These are phyloP conservation scores for Rhagium mordax DNA, from an alignment of 2,888 invertebrate species.

Conservation along the genomic window DNA sequence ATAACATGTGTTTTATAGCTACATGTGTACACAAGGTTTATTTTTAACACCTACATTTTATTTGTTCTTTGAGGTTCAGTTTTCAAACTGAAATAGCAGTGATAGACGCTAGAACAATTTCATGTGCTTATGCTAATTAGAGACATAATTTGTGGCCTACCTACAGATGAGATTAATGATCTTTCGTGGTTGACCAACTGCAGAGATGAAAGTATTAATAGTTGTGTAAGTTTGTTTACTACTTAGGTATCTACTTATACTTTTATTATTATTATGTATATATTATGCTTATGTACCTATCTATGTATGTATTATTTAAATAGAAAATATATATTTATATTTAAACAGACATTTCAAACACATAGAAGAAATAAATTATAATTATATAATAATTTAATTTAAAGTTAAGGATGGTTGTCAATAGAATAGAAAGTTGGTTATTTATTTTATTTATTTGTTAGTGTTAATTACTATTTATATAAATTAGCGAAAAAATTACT, in stretches of 20 bases:
- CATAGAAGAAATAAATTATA: too few species aligned
- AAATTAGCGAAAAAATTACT: too few species aligned
- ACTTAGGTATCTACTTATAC: neutral
- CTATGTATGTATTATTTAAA: too few species aligned
- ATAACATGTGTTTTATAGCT: constrained; percentile 23
- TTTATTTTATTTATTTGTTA: neutral
- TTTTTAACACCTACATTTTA: constrained; percentile 44
- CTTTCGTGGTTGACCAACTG: constrained; percentile 9
- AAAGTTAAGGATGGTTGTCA: neutral
- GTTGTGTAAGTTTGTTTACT: constrained; percentile 13
- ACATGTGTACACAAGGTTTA: constrained; percentile 35
- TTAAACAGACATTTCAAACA: too few species aligned
- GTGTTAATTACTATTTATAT: too few species aligned
- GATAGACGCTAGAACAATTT: constrained; percentile 23
- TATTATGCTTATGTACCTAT: too few species aligned
- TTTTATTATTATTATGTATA: too few species aligned
- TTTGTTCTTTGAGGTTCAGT: constrained; percentile 41
- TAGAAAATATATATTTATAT: neutral
- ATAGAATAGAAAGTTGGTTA: neutral
- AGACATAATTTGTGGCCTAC: constrained; percentile 41
- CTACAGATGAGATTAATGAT: constrained; percentile 23
- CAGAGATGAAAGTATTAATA: constrained; percentile 20
- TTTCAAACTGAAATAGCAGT: constrained; percentile 16
- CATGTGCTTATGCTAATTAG: constrained; percentile 37
- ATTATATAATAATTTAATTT: neutral